Conservation (phyloP, 2,888 invertebrate genomes). For the Cetonia aurata region DNA sequence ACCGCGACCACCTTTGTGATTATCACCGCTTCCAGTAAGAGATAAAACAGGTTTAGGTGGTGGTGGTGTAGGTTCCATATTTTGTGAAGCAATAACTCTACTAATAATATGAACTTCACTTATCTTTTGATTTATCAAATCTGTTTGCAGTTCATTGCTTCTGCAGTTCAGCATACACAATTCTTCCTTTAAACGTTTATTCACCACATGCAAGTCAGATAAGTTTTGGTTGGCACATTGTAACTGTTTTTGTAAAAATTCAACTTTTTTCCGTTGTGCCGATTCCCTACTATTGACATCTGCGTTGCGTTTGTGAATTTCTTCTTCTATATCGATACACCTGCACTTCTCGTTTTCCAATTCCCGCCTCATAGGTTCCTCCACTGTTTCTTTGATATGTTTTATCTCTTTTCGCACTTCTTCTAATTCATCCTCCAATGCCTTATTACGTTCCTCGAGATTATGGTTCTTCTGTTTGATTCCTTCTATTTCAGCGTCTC, state of each 20-base stretch:
- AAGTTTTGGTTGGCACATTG: slow-evolving; percentile 58
- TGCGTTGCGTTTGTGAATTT: slow-evolving; percentile 55
- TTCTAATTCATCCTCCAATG: slow-evolving; percentile 59
- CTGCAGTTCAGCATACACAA: slow-evolving; percentile 55
- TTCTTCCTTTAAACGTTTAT: slow-evolving; percentile 58
- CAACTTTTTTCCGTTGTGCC: slow-evolving; percentile 56
- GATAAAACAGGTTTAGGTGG: slow-evolving; percentile 13
- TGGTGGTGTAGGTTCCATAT: slow-evolving; percentile 4
- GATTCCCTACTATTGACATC: slow-evolving; percentile 50
- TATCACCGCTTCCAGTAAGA: slow-evolving; percentile 4
- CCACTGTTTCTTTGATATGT: slow-evolving; percentile 61
- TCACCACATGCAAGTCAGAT: slow-evolving; percentile 57
- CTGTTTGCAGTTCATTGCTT: slow-evolving; percentile 61
- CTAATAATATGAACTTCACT: slow-evolving; percentile 62
- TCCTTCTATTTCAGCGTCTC: slow-evolving; percentile 40
- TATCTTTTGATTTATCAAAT: slow-evolving; percentile 63
- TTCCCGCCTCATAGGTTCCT: slow-evolving; percentile 58
- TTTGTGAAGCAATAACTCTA: slow-evolving; percentile 26
- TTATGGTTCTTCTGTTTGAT: slow-evolving; percentile 46
- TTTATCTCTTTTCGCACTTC: slow-evolving; percentile 61
- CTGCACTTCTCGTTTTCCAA: slow-evolving; percentile 55
- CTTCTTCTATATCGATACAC: slow-evolving; percentile 57
- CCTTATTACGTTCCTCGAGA: slow-evolving; percentile 45
- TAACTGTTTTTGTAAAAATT: slow-evolving; percentile 59
- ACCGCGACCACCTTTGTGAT: slow-evolving; percentile 14